These are phyloP conservation scores for Megaustenia siamemsis DNA, from an alignment of 2,888 invertebrate genomes.

Conservation along the genomic window DNA sequence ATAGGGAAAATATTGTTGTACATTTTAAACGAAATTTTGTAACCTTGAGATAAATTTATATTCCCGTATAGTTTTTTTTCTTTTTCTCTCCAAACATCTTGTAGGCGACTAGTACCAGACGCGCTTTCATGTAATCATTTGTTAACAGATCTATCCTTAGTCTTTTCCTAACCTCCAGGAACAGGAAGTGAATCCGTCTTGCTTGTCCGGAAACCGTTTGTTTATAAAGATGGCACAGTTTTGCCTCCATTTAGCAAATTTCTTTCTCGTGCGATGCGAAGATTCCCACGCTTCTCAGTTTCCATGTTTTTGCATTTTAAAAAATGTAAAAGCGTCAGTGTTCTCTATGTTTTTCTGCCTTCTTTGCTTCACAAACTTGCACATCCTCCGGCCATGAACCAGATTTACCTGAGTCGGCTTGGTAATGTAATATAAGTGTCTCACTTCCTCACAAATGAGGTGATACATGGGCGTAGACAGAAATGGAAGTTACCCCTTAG, in stretches of 20 bases:
- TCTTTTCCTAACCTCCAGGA: no score
- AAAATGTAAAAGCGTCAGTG: constrained; percentile 2
- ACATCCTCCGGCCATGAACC: not conserved
- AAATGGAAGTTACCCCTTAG: no score
- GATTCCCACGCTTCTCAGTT: constrained; percentile 42
- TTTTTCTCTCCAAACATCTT: not conserved
- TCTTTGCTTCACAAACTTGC: not conserved
- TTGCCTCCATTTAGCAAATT: not conserved
- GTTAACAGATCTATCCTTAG: no score
- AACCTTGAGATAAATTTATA: no score
- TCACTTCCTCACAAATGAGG: not conserved
- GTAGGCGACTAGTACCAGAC: no score
- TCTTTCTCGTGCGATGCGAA: not conserved
- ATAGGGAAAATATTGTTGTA: no score
- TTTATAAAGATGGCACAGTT: not conserved
- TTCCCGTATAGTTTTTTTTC: no score
- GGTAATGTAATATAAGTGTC: not conserved
- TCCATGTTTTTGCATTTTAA: constrained; percentile 29
- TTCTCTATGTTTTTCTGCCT: not conserved
- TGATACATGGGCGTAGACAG: not conserved
- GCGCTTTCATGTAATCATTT: no score
- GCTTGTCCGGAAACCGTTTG: constrained; percentile 13
- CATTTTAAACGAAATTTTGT: no score
- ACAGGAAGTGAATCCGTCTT: constrained; percentile 7
- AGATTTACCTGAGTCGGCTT: constrained; percentile 25